These are phyloP conservation scores for Erannis defoliaria DNA, from an alignment of 2,888 invertebrate species.

Conservation along the genomic window DNA sequence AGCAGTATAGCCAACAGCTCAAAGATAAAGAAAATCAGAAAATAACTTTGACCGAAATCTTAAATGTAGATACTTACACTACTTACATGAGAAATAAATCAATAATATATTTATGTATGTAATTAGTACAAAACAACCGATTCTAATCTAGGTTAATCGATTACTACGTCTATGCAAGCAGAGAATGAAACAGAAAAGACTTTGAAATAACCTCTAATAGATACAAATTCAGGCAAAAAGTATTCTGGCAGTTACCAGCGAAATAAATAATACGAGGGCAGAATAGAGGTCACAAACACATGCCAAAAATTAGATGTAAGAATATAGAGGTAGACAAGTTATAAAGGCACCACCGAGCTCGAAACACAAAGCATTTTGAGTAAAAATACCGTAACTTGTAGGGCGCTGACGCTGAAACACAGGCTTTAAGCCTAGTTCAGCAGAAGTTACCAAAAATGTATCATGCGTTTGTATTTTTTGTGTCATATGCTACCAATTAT, in stretches of 20 bases:
- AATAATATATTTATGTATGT: neutral
- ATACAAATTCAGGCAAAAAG: neutral
- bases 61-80: no score
- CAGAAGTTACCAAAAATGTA: no score
- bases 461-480: no score
- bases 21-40: neutral
- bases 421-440: no score
- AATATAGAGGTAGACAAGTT: neutral
- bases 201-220: neutral
- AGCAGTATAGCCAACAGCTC: neutral
- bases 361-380: neutral
- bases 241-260: constrained; percentile 6
- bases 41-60: neutral
- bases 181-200: neutral
- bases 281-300: constrained; percentile 15
- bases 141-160: neutral
- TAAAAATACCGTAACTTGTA: neutral
- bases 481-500: no score
- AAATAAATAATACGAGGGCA: constrained; percentile 1
- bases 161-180: neutral
- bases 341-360: neutral
- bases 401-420: no score
- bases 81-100: no score
- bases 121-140: neutral
- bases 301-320: constrained; percentile 10